A percentile compares a stretch with the other conserved stretches of the same genome.
phyloP scores from a whole-genome alignment of 2,888 invertebrate species.

The Cephus runcator region DNA sequence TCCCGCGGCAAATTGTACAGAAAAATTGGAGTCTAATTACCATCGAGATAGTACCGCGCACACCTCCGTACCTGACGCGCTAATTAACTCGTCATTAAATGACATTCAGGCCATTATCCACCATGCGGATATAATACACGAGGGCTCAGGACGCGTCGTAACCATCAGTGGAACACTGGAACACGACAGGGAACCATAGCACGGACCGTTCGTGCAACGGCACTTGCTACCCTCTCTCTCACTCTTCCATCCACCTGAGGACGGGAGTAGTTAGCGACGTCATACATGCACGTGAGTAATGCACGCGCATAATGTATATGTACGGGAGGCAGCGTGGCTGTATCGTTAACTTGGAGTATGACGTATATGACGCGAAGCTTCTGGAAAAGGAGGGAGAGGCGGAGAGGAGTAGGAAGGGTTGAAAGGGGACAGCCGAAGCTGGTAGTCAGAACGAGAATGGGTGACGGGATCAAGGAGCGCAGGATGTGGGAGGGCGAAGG shows the following conservation, averaged over 20 bases:
- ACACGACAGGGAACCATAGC: not conserved
- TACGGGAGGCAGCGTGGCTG: not conserved
- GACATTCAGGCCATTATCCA: not conserved
- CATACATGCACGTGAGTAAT: not conserved
- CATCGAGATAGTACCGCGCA: not conserved
- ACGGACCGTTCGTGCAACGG: not conserved
- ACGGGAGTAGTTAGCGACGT: not conserved
- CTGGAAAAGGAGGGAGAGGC: not conserved
- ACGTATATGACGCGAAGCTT: not conserved
- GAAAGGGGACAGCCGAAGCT: not conserved
- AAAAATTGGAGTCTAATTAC: not conserved
- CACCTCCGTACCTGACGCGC: not conserved
- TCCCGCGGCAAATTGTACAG: not conserved
- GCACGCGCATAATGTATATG: not conserved
- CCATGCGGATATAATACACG: not conserved
- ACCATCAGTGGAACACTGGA: not conserved
- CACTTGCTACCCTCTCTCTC: not conserved
- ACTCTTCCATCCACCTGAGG: not conserved
- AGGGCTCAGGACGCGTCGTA: not conserved
- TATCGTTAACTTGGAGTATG: not conserved
- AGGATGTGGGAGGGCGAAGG: not conserved
- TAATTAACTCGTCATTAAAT: constrained; percentile 6
- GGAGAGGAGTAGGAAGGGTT: not conserved
- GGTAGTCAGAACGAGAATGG: not conserved
- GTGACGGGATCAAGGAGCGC: not conserved